Base-by-base conservation (phyloP, 2,797 vertebrate genomes). In the Allobates femoralis region DNA sequence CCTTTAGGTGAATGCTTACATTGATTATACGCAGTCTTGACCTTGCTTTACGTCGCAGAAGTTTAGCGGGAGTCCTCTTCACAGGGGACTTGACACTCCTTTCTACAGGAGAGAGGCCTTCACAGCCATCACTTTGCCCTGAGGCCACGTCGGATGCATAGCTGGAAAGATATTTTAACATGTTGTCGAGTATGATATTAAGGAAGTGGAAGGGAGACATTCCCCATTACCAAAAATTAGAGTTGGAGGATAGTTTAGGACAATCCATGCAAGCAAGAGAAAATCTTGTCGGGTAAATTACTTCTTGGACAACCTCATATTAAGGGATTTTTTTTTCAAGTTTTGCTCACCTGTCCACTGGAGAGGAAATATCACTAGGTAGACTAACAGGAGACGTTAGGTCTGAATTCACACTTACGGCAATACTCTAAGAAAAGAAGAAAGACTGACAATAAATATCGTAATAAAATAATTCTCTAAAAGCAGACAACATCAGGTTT, bases 11-110 rank as follows among this genome's bases (percentile, higher is more conserved):
- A 75, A 34, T 11, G 26, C 94, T 90, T 95, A 99, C 97, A 34
- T 94, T 96, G 8, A 95, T 97, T 89, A 99, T 96, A 11, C 94
- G 94, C 37, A 99, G 95, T n/a, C 96, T 94, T 71, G 98, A 98
- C 34, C 97, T 95, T 2, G 94, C 93, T 90, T 95, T 94, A 74
- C 96, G 96, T 77, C 95, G 94, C 87, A 96, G 92, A 78, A 95
- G 94, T 91, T 95, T 98, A 15, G 91, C 91, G 0, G 91, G 73
- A 0, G 90, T 89, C 50, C 92, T 90, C 89, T 95, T 96, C 79
- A 85, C 88, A 0, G 89, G 92, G 3, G 93, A 86, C 81, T 92
- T 93, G 6, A 79, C 1, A 71, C 90, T 89, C 56, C 86, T 91
- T 69, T 97, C 96, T 0, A 95, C 92, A 51, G 93, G 91, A 0